phyloP scores from a whole-genome alignment of 2,113 vertebrate species.

The Oplegnathus fasciatus region DNA sequence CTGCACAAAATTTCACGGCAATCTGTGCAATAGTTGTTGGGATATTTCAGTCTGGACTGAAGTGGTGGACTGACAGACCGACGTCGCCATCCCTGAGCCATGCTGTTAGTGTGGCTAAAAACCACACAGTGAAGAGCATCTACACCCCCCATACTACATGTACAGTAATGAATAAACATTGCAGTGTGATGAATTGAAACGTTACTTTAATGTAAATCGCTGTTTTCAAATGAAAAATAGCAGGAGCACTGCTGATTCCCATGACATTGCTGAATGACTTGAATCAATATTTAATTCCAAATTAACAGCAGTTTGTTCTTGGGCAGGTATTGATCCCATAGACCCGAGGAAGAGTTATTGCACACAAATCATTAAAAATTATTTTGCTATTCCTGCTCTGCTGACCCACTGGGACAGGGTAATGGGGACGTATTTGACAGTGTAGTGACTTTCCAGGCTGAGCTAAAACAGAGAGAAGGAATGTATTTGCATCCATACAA shows the following conservation, averaged over 20 bases:
- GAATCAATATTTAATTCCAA: conserved; percentile 71
- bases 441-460: neutral
- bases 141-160: neutral
- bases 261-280: conserved; percentile 28
- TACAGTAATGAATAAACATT: neutral
- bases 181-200: conserved; percentile 6
- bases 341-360: conserved; percentile 46
- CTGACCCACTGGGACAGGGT: neutral
- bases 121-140: neutral
- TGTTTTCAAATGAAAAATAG: conserved; percentile 16
- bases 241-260: conserved; percentile 4
- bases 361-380: conserved; percentile 53
- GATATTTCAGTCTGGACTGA: neutral
- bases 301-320: conserved; percentile 51
- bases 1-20: neutral
- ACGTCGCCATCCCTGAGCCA: neutral
- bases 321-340: conserved; percentile 54
- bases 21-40: neutral
- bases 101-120: neutral
- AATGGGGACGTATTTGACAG: neutral
- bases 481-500: neutral
- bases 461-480: neutral
- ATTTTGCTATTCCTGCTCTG: conserved; percentile 27
- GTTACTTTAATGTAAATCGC: neutral
- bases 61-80: neutral